These are phyloP conservation scores for Lasioglossum baleicum DNA, from an alignment of 1,140 invertebrate species.

Conservation along the genomic window DNA sequence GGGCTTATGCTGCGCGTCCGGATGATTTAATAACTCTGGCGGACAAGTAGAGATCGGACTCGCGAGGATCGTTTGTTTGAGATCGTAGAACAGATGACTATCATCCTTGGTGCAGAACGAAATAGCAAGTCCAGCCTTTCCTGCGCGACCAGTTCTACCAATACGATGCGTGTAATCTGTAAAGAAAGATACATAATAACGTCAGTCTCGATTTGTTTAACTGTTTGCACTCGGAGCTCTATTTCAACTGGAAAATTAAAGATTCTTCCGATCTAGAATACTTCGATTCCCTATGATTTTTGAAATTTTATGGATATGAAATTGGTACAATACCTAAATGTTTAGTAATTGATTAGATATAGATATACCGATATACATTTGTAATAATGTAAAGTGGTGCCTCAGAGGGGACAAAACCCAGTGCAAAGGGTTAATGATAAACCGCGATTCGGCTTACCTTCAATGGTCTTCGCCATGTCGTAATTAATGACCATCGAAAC, in stretches of 20 bases:
- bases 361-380: too few relatives aligned
- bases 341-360: too few relatives aligned
- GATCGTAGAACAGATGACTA: constrained; percentile 96
- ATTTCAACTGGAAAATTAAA: too few relatives aligned
- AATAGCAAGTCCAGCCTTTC: constrained; percentile 97
- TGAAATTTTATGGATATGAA: too few relatives aligned
- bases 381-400: too few relatives aligned
- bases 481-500: constrained; percentile 99
- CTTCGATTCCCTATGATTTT: too few relatives aligned
- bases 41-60: constrained; percentile 98
- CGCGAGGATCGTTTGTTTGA: constrained; percentile 94
- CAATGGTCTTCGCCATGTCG: constrained; percentile 99
- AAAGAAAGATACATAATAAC: constrained; percentile 61
- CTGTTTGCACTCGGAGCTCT: too few relatives aligned
- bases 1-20: constrained; percentile 98
- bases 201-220: not conserved
- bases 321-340: too few relatives aligned
- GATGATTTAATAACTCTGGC: constrained; percentile 98
- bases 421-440: not conserved
- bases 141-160: constrained; percentile 98
- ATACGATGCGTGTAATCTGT: constrained; percentile 99
- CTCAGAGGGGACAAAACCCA: too few relatives aligned
- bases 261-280: too few relatives aligned
- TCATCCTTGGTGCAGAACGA: constrained; percentile 99
- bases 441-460: constrained; percentile 82